Evolutionary conservation across 2,113 vertebrate species (phyloP), one percentile per base, ranked within the genome.

Genomic region (Lampris megalopsis): DNA sequence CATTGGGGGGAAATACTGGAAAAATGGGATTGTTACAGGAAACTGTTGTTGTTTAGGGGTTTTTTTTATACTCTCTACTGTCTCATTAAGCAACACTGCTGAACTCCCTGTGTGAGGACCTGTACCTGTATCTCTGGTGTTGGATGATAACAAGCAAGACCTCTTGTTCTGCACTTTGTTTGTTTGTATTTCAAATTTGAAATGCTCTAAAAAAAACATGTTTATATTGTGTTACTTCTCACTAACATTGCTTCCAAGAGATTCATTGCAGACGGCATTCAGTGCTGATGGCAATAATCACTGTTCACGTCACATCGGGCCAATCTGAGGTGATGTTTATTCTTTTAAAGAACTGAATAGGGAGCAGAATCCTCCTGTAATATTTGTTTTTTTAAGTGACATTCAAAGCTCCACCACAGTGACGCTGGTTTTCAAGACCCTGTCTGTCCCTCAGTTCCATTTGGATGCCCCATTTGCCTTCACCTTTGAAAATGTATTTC

Each of bases 261-360:
- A n/a, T 36, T n/a, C 56, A 58, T 36, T 67, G 48, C 45, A 70
- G 10, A 62, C 0, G 54, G 41, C 43, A 24, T 24, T 24, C 0
- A 5, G 38, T 24, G 24, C 65, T 70, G 60, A 72, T 57, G 7
- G 43, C 43, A 77, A 75, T 52, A 79, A 37, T 61, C 69, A 60
- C 52, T 60, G 64, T 68, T 75, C 78, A 75, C 3, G 1, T 52
- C 57, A 11, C 56, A 3, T 70, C 40, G 67, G 81, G 79, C 71
- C 71, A 56, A 81, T 77, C 41, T 73, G 56, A 79, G 48, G 7
- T 80, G 66, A 85, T 83, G 63, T 58, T 71, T 50, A 3, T 57
- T 67, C 74, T 82, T 80, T 68, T 24, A 61, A 6, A 54, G 58
- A 75, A 61, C 62, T 3, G 76, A 75, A 78, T 9, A n/a, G 68